Evolutionary conservation across 2,113 vertebrate species (phyloP).

Genomic region (Paradisaea rubra): DNA sequence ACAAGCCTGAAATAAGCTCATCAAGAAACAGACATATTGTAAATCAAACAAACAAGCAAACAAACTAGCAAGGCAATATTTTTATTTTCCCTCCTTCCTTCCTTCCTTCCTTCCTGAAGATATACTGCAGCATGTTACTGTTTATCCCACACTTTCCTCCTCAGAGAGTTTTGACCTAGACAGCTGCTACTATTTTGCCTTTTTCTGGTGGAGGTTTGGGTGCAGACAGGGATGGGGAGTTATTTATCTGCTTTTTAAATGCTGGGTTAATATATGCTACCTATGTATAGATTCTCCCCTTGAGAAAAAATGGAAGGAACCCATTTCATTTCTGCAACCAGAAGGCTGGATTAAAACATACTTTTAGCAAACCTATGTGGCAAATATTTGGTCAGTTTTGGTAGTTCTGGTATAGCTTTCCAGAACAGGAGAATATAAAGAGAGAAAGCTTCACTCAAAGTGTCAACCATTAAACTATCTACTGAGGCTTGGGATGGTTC

Average conservation of each 20-base stretch:
- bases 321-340: neutral
- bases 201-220: neutral
- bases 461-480: neutral
- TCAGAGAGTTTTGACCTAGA: neutral
- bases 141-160: neutral
- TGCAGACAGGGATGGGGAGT: too few species aligned
- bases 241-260: neutral
- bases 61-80: neutral
- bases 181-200: neutral
- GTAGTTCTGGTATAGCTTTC: neutral
- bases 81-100: too few species aligned
- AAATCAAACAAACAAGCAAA: neutral
- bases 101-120: neutral
- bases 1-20: neutral
- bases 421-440: neutral
- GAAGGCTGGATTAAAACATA: neutral
- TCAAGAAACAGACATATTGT: neutral
- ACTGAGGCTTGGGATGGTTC: neutral
- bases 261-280: neutral
- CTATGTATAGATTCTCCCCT: neutral
- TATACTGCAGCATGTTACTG: neutral
- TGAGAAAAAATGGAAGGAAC: neutral
- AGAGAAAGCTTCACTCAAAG: fast-evolving
- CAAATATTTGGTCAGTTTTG: neutral
- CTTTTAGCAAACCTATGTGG: neutral